phyloP scores from a whole-genome alignment of 2,113 vertebrate genomes.

The Tylochromis polylepis region DNA sequence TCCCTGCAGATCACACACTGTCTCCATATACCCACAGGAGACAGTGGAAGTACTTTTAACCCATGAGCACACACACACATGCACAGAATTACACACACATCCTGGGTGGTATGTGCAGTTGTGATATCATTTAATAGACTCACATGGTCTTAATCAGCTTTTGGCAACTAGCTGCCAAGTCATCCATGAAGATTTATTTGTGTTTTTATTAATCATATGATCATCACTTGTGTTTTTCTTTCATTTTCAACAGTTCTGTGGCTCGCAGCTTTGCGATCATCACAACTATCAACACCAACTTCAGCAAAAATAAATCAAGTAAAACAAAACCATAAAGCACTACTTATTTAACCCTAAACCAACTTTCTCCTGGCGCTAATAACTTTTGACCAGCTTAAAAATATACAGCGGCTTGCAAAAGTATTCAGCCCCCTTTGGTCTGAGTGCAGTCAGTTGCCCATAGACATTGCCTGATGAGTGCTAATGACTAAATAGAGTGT shows the following conservation, averaged over 20 bases:
- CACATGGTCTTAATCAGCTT: constrained; percentile 65
- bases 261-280: neutral
- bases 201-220: constrained; percentile 46
- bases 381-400: neutral
- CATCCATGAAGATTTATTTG: constrained; percentile 42
- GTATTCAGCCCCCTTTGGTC: too few species aligned
- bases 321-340: neutral
- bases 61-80: constrained; percentile 1
- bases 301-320: neutral
- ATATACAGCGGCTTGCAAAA: too few species aligned
- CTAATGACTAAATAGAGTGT: too few species aligned
- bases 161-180: constrained; percentile 45
- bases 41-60: neutral
- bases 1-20: constrained; percentile 9
- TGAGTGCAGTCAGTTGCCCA: too few species aligned
- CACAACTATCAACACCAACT: neutral
- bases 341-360: neutral
- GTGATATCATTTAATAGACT: constrained; percentile 44
- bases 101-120: constrained; percentile 34
- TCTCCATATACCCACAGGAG: neutral
- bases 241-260: neutral
- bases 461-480: too few species aligned
- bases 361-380: neutral
- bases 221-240: neutral
- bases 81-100: constrained; percentile 15